Evolutionary conservation across 2,888 invertebrate species (phyloP), one percentile per base, ranked within the genome.

Genomic region (Hypena proboscidalis): DNA sequence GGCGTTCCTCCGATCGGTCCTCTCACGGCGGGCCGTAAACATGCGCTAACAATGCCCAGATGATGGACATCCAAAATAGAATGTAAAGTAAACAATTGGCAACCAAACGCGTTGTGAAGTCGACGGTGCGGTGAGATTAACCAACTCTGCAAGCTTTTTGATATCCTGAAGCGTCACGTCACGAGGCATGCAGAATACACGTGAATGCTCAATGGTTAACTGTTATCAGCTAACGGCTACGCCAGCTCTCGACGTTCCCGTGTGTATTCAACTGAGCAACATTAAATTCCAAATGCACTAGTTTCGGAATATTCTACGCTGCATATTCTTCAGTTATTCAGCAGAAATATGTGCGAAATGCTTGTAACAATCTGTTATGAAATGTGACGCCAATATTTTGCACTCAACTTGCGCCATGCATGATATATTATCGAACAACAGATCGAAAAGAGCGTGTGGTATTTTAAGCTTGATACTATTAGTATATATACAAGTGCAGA

Each of bases 11-110:
- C 67, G 67, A 68, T 71, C 77, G 63, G 74, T 71, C 70, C 76
- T 70, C 71, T 61, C 68, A 72, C 69, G 66, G 67, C 61, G 57
- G 65, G 61, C 67, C 56, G 77, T 84, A 84, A 86, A 83, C 85
- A 85, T 66, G 19, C 53, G 80, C 75, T 88, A 89, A 90, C 90
- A 90, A 90, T 89, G 89, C 70, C 87, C 86, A 89, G 88, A 89
- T 88, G 89, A 89, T 83, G 86, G 83, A 85, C 87, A 82, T 77
- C 85, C 77, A 85, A 90, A 90, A 90, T 90, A 90, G 89, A 88
- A 77, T 81, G 71, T 80, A 87, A 82, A 69, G 80, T 90, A 90
- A 90, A 90, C 90, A 87, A 61, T 74, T 61, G 74, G 83, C 85
- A 83, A 86, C 88, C 86, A 85, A 87, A 81, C 85, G 81, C 77